Conservation (phyloP, 2,888 invertebrate genomes). For the Coleophora deauratella region DNA sequence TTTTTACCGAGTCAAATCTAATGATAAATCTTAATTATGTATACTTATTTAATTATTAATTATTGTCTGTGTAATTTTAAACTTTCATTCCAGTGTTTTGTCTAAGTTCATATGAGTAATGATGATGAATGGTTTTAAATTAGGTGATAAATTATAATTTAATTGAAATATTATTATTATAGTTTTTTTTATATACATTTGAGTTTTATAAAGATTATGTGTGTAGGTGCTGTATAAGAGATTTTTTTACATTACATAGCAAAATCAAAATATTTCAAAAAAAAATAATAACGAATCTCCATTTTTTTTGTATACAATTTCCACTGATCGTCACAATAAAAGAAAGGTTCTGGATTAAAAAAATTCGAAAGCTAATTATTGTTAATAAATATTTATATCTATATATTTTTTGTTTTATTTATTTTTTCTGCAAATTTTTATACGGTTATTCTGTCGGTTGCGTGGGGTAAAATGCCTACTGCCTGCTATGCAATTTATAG, state of each 20-base stretch:
- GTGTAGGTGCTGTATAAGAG: constrained; percentile 53
- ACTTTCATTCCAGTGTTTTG: constrained; percentile 67
- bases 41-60: constrained; percentile 41
- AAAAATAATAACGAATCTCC: constrained; percentile 52
- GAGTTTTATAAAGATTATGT: constrained; percentile 31
- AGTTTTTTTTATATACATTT: constrained; percentile 59
- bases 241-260: constrained; percentile 38
- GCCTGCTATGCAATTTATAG: constrained; percentile 69
- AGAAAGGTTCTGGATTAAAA: constrained; percentile 34
- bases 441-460: not conserved
- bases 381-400: constrained; percentile 72
- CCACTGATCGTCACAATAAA: constrained; percentile 37
- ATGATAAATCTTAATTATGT: constrained; percentile 33
- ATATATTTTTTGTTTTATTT: constrained; percentile 56
- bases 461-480: constrained; percentile 31
- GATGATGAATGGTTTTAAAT: constrained; percentile 27
- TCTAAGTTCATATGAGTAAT: constrained; percentile 65
- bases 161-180: constrained; percentile 35
- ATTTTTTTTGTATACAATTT: constrained; percentile 31
- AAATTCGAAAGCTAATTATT: constrained; percentile 53
- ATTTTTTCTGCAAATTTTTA: constrained; percentile 6
- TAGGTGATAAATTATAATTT: constrained; percentile 37
- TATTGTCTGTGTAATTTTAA: constrained; percentile 25
- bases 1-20: constrained; percentile 19
- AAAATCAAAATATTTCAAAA: constrained; percentile 6